Evolutionary conservation across 2,113 vertebrate species (phyloP).

Genomic region (Blennius ocellaris): DNA sequence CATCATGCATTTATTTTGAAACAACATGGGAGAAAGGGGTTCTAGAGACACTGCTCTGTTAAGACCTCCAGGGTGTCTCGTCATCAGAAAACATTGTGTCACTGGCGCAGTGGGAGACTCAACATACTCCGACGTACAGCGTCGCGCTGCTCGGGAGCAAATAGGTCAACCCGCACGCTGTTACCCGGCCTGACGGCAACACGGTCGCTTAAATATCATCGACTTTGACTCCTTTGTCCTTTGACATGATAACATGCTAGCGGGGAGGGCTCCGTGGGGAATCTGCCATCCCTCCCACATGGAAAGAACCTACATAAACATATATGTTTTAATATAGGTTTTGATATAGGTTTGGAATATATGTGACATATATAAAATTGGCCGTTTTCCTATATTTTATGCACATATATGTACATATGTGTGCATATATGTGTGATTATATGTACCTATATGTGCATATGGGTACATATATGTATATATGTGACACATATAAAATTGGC

Average conservation of each 20-base stretch:
- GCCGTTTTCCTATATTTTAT: no score
- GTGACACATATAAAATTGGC: no score
- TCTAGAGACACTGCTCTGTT: not conserved
- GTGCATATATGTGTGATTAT: no score
- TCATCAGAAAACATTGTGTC: conserved; percentile 15
- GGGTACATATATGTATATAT: no score
- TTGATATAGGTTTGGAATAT: no score
- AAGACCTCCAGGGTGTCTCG: not conserved
- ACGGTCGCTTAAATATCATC: conserved; percentile 21
- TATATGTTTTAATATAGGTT: no score
- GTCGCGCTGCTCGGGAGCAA: conserved; percentile 8
- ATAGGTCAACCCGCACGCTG: conserved; percentile 40
- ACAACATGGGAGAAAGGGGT: no score
- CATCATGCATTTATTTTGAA: no score
- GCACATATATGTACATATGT: no score
- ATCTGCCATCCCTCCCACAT: not conserved
- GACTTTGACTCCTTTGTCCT: conserved; percentile 26
- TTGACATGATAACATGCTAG: conserved; percentile 23
- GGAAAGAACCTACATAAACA: no score
- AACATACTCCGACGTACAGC: not conserved
- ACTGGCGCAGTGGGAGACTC: not conserved
- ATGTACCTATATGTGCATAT: no score
- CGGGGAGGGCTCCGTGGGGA: conserved; percentile 24
- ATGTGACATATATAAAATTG: no score
- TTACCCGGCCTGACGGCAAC: conserved; percentile 25